Evolutionary conservation across 2,113 vertebrate species (phyloP).

Genomic region (Tachycineta bicolor): DNA sequence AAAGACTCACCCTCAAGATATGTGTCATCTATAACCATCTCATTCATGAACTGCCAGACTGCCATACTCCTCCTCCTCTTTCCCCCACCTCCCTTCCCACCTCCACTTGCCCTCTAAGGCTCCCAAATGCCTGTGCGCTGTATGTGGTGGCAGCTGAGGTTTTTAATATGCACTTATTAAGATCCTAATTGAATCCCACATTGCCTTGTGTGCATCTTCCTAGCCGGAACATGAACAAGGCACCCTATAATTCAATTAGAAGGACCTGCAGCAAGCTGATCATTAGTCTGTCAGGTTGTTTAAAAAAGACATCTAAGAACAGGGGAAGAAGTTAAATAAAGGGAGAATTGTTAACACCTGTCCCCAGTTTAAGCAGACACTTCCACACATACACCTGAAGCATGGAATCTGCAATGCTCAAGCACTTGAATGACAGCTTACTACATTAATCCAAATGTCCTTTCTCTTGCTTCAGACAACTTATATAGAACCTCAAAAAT

Average conservation of each 20-base stretch:
- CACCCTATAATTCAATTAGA: constrained; percentile 74
- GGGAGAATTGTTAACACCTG: background rate
- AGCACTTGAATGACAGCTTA: background rate
- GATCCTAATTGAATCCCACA: constrained; percentile 73
- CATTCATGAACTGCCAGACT: constrained; percentile 29
- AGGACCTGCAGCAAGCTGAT: constrained; percentile 64
- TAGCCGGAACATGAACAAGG: constrained; percentile 70
- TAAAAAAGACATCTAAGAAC: constrained; percentile 43
- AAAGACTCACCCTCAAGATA: background rate
- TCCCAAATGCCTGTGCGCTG: constrained; percentile 34
- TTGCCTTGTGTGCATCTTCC: constrained; percentile 62
- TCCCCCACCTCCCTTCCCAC: background rate
- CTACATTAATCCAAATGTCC: background rate
- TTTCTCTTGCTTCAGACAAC: background rate
- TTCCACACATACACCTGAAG: background rate
- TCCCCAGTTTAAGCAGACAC: background rate
- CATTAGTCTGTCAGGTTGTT: constrained; percentile 68
- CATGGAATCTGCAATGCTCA: background rate
- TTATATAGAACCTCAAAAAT: background rate
- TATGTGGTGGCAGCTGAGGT: constrained; percentile 51
- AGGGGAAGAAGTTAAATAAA: constrained; percentile 35
- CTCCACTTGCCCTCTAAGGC: constrained; percentile 30
- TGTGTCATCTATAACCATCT: background rate
- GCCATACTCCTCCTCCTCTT: background rate
- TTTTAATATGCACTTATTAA: constrained; percentile 67